Percentiles rank a stretch among this genome's conserved stretches.
phyloP scores from a whole-genome alignment of 2,797 vertebrate species.

The Ara ararauna region DNA sequence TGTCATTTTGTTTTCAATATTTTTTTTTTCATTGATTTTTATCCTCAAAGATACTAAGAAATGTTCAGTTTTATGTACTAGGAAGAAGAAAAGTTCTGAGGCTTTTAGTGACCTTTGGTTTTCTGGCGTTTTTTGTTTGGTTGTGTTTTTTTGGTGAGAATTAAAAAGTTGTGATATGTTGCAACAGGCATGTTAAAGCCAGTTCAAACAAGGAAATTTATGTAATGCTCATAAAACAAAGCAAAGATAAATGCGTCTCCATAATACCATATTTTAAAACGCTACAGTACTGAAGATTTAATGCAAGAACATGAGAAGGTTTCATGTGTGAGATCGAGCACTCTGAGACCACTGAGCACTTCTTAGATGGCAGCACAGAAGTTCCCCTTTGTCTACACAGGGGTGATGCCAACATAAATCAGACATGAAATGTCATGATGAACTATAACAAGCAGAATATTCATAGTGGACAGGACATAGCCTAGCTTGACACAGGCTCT shows the following conservation, averaged over 20 bases:
- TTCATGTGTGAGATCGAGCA: not conserved
- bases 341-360: not conserved
- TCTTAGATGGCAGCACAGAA: not conserved
- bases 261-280: not conserved
- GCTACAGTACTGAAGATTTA: not conserved
- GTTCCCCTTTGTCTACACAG: not conserved
- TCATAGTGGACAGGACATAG: not conserved
- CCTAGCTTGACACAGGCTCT: not conserved
- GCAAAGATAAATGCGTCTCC: not conserved
- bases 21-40: not conserved
- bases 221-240: not conserved
- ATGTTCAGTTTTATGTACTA: not conserved
- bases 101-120: not conserved
- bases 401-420: not conserved
- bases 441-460: not conserved
- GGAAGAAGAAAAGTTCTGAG: not conserved
- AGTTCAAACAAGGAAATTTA: not conserved
- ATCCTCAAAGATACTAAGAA: not conserved
- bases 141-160: not conserved
- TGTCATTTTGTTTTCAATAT: not conserved
- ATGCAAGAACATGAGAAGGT: not conserved
- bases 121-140: not conserved
- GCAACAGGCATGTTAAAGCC: not conserved
- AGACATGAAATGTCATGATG: not conserved
- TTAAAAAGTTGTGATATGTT: not conserved